phyloP scores from a whole-genome alignment of 2,888 invertebrate genomes.

The Agrypnus murinus region DNA sequence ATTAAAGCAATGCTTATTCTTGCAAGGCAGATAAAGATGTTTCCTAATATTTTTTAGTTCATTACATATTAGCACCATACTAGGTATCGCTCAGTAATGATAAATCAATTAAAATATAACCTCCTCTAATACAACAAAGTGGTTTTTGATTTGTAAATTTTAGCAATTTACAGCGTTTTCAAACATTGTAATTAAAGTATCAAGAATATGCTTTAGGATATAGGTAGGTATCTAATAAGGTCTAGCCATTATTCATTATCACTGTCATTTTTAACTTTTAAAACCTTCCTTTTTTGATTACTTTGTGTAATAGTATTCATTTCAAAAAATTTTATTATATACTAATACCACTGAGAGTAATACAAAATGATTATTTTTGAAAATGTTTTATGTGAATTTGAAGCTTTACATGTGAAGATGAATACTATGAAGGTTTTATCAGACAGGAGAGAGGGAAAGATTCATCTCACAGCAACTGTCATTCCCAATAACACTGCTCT shows the following conservation, averaged over 20 bases:
- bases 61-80: slow-evolving; percentile 16
- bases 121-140: neutral
- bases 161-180: slow-evolving; percentile 25
- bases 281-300: neutral
- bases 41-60: slow-evolving; percentile 3
- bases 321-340: neutral
- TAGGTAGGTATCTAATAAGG: neutral
- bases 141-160: neutral
- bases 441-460: neutral
- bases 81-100: slow-evolving; percentile 20
- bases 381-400: neutral
- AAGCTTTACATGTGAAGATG: no score
- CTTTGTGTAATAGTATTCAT: neutral
- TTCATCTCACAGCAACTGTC: neutral
- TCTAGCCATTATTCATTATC: neutral
- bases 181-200: no score
- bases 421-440: neutral
- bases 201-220: neutral
- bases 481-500: neutral
- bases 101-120: neutral
- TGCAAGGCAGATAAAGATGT: slow-evolving; percentile 5
- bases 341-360: neutral
- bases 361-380: neutral
- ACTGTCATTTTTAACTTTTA: neutral
- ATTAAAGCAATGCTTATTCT: neutral